Conservation (phyloP, 2,888 invertebrate genomes). For the Apamea crenata region DNA sequence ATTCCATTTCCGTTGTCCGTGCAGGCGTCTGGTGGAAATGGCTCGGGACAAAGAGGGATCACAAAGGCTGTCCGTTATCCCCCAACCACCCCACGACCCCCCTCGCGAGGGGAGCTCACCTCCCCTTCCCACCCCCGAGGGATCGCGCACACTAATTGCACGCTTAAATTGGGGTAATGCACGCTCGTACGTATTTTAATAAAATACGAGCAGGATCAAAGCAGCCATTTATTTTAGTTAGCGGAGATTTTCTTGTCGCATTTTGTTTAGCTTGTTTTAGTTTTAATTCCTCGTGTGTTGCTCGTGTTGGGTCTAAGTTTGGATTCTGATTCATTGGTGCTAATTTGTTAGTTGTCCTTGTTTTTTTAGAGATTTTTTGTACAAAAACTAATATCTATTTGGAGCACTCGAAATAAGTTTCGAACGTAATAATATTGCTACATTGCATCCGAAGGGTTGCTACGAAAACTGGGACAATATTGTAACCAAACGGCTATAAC, state of each 20-base stretch:
- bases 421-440: not conserved
- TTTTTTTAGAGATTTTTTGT: not conserved
- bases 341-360: not conserved
- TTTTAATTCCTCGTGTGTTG: constrained; percentile 45
- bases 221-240: constrained; percentile 87
- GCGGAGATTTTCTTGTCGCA: constrained; percentile 77
- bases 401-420: not conserved
- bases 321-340: constrained; percentile 21
- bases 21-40: constrained; percentile 79
- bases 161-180: constrained; percentile 89
- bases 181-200: constrained; percentile 86
- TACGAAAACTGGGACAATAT: constrained; percentile 38
- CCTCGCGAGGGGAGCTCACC: constrained; percentile 67
- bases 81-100: constrained; percentile 65
- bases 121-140: constrained; percentile 72
- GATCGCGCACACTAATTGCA: constrained; percentile 86
- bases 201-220: constrained; percentile 86
- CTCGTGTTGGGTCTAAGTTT: constrained; percentile 9
- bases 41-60: constrained; percentile 81
- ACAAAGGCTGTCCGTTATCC: constrained; percentile 81
- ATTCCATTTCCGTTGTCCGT: constrained; percentile 87
- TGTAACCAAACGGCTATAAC: constrained; percentile 32
- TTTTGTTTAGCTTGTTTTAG: constrained; percentile 64
- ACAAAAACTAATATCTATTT: not conserved
- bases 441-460: not conserved